phyloP scores from a whole-genome alignment of 2,888 invertebrate species.

The Lithophane ornitopus region DNA sequence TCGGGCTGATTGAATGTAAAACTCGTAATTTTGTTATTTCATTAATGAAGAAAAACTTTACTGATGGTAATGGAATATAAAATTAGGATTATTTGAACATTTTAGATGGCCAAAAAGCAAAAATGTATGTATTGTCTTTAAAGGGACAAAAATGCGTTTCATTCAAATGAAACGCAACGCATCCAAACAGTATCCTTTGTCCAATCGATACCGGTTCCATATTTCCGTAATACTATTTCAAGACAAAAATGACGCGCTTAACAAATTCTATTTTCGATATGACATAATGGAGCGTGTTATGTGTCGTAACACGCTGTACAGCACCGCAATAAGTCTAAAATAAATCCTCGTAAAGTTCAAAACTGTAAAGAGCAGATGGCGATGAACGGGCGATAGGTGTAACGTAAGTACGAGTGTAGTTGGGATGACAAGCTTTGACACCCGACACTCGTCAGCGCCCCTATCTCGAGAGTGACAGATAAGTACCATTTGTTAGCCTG shows the following conservation, averaged over 20 bases:
- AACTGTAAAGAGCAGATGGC: constrained; percentile 65
- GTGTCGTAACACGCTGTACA: constrained; percentile 67
- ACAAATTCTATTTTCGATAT: constrained; percentile 62
- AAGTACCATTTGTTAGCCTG: constrained; percentile 81
- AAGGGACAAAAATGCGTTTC: background rate
- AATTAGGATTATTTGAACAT: background rate
- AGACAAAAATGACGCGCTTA: constrained; percentile 41
- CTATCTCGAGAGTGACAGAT: constrained; percentile 82
- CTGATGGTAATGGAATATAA: background rate
- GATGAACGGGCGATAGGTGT: constrained; percentile 65
- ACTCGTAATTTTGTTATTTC: constrained; percentile 28
- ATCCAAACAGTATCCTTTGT: constrained; percentile 39
- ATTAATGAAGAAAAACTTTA: background rate
- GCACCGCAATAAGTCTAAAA: constrained; percentile 68
- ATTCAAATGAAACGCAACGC: constrained; percentile 12
- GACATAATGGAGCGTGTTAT: constrained; percentile 71
- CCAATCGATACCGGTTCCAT: constrained; percentile 18
- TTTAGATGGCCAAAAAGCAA: background rate
- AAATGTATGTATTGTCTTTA: background rate
- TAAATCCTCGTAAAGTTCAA: constrained; percentile 73
- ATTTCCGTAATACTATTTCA: constrained; percentile 22
- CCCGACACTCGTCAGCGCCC: constrained; percentile 79
- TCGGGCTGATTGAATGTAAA: constrained; percentile 62
- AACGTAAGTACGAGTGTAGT: constrained; percentile 68
- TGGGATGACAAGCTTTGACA: constrained; percentile 81